phyloP scores from a whole-genome alignment of 2,113 vertebrate species.

The Rhizomys pruinosus region DNA sequence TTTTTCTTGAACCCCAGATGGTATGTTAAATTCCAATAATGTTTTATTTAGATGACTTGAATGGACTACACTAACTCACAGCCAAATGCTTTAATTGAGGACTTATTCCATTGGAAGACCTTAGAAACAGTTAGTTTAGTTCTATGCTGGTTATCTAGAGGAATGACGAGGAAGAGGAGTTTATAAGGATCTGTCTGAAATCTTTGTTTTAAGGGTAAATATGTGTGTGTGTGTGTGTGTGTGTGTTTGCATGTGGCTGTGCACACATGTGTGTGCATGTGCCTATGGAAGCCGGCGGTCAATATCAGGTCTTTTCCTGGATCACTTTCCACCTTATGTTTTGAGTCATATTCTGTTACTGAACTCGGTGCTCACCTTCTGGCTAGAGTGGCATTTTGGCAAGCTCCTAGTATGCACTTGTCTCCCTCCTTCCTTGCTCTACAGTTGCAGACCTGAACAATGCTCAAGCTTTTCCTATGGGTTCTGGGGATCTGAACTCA shows the following conservation, averaged over 20 bases:
- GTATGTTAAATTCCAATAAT: not conserved
- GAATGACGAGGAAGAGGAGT: not conserved
- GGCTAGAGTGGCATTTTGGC: not conserved
- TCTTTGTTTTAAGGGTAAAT: not conserved
- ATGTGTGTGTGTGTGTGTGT: not conserved
- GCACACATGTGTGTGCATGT: not conserved
- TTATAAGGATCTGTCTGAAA: not conserved
- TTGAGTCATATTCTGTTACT: not conserved
- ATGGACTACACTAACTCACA: constrained; percentile 10
- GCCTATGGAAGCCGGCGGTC: not conserved
- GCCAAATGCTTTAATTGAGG: constrained; percentile 26
- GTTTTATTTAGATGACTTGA: not conserved
- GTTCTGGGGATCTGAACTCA: not conserved
- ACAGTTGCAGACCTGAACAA: too few species aligned
- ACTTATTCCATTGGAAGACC: not conserved
- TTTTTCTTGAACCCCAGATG: not conserved
- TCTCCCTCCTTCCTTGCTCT: not conserved
- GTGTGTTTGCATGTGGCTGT: not conserved
- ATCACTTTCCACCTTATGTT: not conserved
- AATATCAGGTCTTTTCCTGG: not conserved
- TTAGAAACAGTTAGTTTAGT: not conserved
- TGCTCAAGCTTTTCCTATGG: not conserved
- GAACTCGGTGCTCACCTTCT: not conserved
- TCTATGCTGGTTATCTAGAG: not conserved
- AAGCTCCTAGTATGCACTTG: not conserved